Conservation (phyloP, 2,888 invertebrate genomes). For the Pteria penguin region DNA sequence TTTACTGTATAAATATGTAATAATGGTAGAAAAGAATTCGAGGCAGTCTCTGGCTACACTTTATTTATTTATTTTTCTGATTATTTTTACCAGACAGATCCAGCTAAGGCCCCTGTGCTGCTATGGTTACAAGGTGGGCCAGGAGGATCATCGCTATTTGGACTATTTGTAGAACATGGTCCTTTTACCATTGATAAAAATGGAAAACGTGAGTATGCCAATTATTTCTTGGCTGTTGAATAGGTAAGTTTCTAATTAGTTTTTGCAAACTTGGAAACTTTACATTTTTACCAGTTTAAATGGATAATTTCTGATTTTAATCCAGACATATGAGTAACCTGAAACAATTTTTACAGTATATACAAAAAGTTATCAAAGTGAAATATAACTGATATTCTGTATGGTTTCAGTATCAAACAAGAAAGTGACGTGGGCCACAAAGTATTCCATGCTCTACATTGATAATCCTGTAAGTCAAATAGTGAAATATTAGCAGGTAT, state of each 20-base stretch:
- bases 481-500: too few species aligned
- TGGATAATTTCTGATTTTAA: not conserved
- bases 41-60: too few species aligned
- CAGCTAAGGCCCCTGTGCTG: slow-evolving; percentile 75
- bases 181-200: slow-evolving; percentile 84
- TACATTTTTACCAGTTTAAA: not conserved
- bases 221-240: not conserved
- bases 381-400: too few species aligned
- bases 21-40: too few species aligned
- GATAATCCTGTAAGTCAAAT: slow-evolving; percentile 91
- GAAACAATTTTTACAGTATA: not conserved
- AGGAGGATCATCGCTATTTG: slow-evolving; percentile 79
- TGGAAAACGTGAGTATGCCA: slow-evolving; percentile 61
- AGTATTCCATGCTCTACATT: slow-evolving; percentile 91
- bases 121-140: slow-evolving; percentile 81
- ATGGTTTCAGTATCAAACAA: slow-evolving; percentile 82
- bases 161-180: slow-evolving; percentile 87
- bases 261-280: not conserved
- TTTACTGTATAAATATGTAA: too few species aligned
- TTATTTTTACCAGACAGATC: slow-evolving; percentile 66
- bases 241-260: not conserved
- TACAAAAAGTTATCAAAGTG: too few species aligned
- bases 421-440: slow-evolving; percentile 89
- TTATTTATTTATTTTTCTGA: too few species aligned
- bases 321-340: not conserved